A percentile compares a stretch with the other conserved stretches of the same genome.
phyloP scores from a whole-genome alignment of 2,113 vertebrate genomes.

The Protobothrops mucrosquamatus region DNA sequence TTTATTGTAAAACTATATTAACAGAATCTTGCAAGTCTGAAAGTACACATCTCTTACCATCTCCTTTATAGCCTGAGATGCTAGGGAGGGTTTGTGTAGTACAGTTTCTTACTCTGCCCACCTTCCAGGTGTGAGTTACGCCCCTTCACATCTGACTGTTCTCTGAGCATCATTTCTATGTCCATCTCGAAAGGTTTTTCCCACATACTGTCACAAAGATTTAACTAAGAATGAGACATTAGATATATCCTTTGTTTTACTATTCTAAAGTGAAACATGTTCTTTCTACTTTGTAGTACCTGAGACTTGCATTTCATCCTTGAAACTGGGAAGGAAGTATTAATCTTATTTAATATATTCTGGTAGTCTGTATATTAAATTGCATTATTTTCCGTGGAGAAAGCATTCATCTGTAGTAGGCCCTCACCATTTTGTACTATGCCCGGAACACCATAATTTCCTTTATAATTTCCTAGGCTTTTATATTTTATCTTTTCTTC shows the following conservation, averaged over 20 bases:
- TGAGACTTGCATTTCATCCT: not conserved
- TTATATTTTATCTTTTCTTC: not conserved
- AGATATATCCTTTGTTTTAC: not conserved
- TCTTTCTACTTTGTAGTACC: not conserved
- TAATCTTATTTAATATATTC: not conserved
- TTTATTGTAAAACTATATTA: not conserved
- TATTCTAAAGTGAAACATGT: not conserved
- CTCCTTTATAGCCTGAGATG: not conserved
- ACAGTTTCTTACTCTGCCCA: too few relatives aligned
- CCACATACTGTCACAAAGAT: not conserved
- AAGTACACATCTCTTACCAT: not conserved
- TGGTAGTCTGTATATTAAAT: not conserved
- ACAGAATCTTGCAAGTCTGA: not conserved
- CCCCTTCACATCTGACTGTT: too few relatives aligned
- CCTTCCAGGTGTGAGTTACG: too few relatives aligned
- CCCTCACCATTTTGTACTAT: not conserved
- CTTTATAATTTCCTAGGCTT: not conserved
- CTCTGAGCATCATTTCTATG: too few relatives aligned
- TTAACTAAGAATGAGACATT: not conserved
- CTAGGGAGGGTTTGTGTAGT: too few relatives aligned
- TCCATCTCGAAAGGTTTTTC: too few relatives aligned
- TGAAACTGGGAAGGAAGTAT: not conserved
- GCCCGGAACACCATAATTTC: not conserved
- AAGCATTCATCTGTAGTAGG: not conserved
- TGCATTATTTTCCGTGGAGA: not conserved